Evolutionary conservation across 2,888 invertebrate species (phyloP).

Genomic region (Meliscaeva auricollis): DNA sequence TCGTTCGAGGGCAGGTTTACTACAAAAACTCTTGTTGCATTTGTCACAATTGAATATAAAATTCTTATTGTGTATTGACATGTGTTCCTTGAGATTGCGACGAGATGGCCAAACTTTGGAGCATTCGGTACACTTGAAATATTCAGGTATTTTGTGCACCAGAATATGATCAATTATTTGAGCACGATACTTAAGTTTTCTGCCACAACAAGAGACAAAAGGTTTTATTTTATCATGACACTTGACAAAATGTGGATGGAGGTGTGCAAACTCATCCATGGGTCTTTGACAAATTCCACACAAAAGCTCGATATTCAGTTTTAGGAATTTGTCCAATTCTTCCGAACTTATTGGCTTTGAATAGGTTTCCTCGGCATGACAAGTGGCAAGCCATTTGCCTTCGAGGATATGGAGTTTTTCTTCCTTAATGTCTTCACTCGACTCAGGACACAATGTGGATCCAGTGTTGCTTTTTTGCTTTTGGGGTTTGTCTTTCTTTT

Average conservation of each 20-base stretch:
- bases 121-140: constrained; percentile 81
- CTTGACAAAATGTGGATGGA: constrained; percentile 77
- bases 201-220: constrained; percentile 80
- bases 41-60: constrained; percentile 80
- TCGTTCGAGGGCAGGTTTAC: constrained; percentile 78
- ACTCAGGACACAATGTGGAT: neutral
- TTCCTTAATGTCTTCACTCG: neutral
- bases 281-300: constrained; percentile 75
- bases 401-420: constrained; percentile 4
- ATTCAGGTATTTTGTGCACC: constrained; percentile 81
- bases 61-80: constrained; percentile 79
- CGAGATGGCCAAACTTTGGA: constrained; percentile 79
- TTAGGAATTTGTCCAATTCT: constrained; percentile 76
- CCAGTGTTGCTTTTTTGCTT: neutral
- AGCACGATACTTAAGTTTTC: constrained; percentile 79
- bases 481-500: neutral
- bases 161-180: constrained; percentile 81
- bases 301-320: constrained; percentile 69
- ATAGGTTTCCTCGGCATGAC: constrained; percentile 74
- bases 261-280: constrained; percentile 73
- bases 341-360: constrained; percentile 77
- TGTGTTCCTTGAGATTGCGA: constrained; percentile 79
- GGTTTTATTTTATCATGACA: constrained; percentile 78
- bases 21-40: constrained; percentile 81
- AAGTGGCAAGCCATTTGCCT: constrained; percentile 16